These are phyloP conservation scores for Chaenodraco wilsoni DNA, from an alignment of 2,797 vertebrate genomes.

Conservation along the genomic window DNA sequence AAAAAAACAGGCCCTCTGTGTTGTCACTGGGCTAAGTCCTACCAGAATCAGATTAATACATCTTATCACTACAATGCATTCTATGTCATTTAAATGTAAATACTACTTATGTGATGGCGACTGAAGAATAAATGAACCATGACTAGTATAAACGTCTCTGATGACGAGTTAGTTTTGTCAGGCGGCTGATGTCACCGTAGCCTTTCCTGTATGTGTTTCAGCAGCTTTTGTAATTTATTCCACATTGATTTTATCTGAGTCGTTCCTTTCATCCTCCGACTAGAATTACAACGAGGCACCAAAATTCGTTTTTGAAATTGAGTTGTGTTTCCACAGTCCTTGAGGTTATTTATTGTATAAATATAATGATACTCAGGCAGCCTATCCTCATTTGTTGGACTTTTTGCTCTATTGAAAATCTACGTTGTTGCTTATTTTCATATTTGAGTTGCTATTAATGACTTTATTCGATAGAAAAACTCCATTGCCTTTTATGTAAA, in stretches of 20 bases:
- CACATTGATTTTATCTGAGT: constrained; percentile 25
- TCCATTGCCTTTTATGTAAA: constrained; percentile 22
- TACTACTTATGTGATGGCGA: constrained; percentile 8
- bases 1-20: background rate
- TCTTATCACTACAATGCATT: too few species aligned
- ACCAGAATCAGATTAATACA: too few species aligned
- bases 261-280: background rate
- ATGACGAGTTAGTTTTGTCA: constrained; percentile 24
- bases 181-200: background rate
- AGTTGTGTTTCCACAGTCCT: constrained; percentile 5
- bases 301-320: background rate
- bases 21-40: background rate
- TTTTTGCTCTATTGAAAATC: constrained; percentile 31
- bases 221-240: constrained; percentile 5
- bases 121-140: constrained; percentile 30
- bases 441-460: constrained; percentile 19
- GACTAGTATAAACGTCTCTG: constrained; percentile 22
- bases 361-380: constrained; percentile 8
- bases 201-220: constrained; percentile 8
- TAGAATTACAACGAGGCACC: constrained; percentile 13
- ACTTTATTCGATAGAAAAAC: constrained; percentile 27
- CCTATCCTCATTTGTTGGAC: constrained; percentile 39
- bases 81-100: background rate
- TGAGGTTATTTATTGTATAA: constrained; percentile 26
- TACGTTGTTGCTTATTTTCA: constrained; percentile 9